Evolutionary conservation across 2,888 invertebrate genomes (phyloP).

Genomic region (Dynastes hyllus): DNA sequence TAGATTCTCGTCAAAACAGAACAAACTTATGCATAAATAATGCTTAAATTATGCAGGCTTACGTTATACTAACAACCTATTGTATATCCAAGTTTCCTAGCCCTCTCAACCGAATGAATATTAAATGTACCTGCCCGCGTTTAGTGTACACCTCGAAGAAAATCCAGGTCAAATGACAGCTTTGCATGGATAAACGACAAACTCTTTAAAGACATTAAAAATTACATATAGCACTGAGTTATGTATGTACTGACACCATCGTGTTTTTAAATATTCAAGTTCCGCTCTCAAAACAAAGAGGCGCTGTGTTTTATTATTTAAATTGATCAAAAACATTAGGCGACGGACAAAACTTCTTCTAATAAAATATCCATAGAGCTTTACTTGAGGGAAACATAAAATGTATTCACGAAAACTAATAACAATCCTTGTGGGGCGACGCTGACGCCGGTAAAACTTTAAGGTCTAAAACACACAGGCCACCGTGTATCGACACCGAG

Average conservation of each 20-base stretch:
- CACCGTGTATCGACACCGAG: no score
- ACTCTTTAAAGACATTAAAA: no score
- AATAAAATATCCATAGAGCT: conserved; percentile 9
- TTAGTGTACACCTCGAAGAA: no score
- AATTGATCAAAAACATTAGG: conserved; percentile 6
- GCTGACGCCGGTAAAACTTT: not conserved
- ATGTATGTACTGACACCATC: no score
- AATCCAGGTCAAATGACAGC: no score
- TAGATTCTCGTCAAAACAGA: conserved; percentile 5
- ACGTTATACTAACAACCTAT: not conserved
- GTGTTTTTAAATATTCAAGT: no score
- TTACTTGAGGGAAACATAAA: not conserved
- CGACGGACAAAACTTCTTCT: not conserved
- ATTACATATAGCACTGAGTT: no score
- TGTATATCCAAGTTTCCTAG: not conserved
- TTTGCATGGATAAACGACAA: no score
- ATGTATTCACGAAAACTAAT: not conserved
- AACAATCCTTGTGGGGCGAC: not conserved
- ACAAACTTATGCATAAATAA: conserved; percentile 15
- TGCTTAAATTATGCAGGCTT: not conserved
- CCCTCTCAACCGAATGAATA: not conserved
- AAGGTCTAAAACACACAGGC: not conserved
- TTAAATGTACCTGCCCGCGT: not conserved
- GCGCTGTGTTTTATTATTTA: conserved; percentile 4
- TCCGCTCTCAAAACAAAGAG: not conserved